A percentile compares a stretch with the other conserved stretches of the same genome.
Evolutionary conservation across 2,888 invertebrate genomes (phyloP).

Genomic region (Yponomeuta cagnagella): DNA sequence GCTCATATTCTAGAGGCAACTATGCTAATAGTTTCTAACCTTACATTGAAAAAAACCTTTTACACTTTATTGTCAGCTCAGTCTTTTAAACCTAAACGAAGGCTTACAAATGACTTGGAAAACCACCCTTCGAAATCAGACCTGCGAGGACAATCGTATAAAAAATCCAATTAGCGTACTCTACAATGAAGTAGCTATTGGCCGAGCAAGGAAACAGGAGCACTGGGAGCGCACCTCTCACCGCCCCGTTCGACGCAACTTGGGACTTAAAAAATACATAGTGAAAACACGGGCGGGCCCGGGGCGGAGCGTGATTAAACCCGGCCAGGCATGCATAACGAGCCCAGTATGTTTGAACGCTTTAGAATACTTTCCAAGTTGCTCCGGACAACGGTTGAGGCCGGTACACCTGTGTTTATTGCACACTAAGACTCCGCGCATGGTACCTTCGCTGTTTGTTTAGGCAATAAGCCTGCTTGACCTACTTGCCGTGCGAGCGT

Average conservation of each 20-base stretch:
- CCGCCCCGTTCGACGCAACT: slow-evolving; percentile 25
- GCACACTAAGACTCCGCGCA: slow-evolving; percentile 44
- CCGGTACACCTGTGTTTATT: slow-evolving; percentile 65
- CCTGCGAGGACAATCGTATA: slow-evolving; percentile 2
- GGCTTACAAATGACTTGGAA: background rate
- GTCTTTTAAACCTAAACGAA: background rate
- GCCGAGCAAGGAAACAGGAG: slow-evolving; percentile 30
- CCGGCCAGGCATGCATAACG: slow-evolving; percentile 71
- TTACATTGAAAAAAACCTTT: background rate
- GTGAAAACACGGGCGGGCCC: slow-evolving; percentile 67
- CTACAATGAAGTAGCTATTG: slow-evolving; percentile 22
- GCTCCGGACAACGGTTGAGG: slow-evolving; percentile 53
- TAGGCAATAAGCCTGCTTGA: slow-evolving; percentile 40
- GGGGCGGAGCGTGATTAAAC: slow-evolving; percentile 66
- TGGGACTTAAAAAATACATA: slow-evolving; percentile 69
- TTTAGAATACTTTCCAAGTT: slow-evolving; percentile 59
- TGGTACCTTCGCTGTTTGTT: slow-evolving; percentile 46
- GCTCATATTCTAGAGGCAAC: no score
- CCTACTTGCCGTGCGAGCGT: slow-evolving; percentile 41
- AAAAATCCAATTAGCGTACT: slow-evolving; percentile 35
- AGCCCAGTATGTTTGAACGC: slow-evolving; percentile 69
- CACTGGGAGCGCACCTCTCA: slow-evolving; percentile 19
- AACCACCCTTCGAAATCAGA: background rate
- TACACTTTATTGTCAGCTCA: background rate
- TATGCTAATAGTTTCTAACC: background rate